Evolutionary conservation across 2,797 vertebrate species (phyloP).

Genomic region (Chiroxiphia lanceolata): DNA sequence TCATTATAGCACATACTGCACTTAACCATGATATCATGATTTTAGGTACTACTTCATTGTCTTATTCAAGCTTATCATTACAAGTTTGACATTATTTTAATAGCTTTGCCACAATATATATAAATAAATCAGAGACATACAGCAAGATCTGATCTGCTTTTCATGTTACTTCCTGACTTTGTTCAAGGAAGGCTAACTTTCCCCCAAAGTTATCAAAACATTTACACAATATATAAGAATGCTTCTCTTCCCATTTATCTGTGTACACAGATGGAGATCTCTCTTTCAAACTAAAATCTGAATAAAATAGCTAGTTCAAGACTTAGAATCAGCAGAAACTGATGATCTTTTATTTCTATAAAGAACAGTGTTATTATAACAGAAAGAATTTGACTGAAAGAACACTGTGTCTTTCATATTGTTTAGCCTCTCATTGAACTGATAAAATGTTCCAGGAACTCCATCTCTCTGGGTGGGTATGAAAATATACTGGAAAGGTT

Average conservation of each 20-base stretch:
- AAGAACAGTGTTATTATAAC: not conserved
- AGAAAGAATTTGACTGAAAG: conserved; percentile 27
- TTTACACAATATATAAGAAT: not conserved
- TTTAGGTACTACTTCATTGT: not conserved
- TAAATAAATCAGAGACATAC: conserved; percentile 43
- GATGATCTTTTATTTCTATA: not conserved
- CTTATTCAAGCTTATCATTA: conserved; percentile 44
- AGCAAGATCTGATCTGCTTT: not conserved
- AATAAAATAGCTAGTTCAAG: not conserved
- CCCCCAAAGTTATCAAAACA: not conserved
- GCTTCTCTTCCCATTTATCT: not conserved
- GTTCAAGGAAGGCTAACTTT: conserved; percentile 8
- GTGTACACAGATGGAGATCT: not conserved
- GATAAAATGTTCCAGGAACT: not conserved
- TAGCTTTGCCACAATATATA: conserved; percentile 35
- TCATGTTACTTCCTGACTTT: conserved; percentile 31
- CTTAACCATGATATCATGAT: not conserved
- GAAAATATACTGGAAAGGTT: not conserved
- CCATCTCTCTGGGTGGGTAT: not conserved
- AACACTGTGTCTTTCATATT: conserved; percentile 2
- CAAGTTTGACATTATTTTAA: conserved; percentile 57
- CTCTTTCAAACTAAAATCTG: not conserved
- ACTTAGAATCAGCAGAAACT: not conserved
- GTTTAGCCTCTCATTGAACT: not conserved
- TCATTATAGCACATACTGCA: not conserved